A percentile compares a stretch with the other conserved stretches of the same genome.
These are phyloP conservation scores for Rhorus exstirpatorius DNA, from an alignment of 2,888 invertebrate species.

Conservation along the genomic window DNA sequence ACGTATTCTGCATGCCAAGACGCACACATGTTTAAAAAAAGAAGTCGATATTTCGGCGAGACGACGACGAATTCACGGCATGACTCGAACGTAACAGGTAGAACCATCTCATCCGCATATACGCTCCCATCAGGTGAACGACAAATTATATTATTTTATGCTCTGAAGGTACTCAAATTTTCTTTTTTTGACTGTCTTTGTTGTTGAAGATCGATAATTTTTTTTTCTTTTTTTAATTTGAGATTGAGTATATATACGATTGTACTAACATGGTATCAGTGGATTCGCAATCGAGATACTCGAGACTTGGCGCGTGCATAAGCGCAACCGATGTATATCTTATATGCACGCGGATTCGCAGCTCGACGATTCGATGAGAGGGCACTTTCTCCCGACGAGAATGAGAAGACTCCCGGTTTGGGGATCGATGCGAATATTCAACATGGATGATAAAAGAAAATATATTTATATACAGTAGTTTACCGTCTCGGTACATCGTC, in stretches of 20 bases:
- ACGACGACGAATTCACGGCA: conserved; percentile 56
- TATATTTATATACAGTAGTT: background rate
- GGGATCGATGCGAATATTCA: conserved; percentile 55
- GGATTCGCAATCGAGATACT: conserved; percentile 28
- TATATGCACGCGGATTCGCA: conserved; percentile 18
- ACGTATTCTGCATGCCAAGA: conserved; percentile 44
- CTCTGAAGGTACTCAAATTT: conserved; percentile 23
- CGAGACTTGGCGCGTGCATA: conserved; percentile 33
- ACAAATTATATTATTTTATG: conserved; percentile 53
- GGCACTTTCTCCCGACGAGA: conserved; percentile 70
- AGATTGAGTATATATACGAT: conserved; percentile 4
- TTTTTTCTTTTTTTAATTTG: conserved; percentile 4
- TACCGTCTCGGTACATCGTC: conserved; percentile 19
- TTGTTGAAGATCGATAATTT: conserved; percentile 24
- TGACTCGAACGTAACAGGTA: conserved; percentile 68
- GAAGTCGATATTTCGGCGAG: conserved; percentile 81
- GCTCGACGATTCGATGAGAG: conserved; percentile 64
- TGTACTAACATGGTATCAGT: conserved; percentile 25
- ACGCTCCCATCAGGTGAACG: conserved; percentile 51
- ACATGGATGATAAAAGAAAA: conserved; percentile 3
- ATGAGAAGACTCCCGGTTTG: conserved; percentile 59
- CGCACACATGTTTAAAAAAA: conserved; percentile 66
- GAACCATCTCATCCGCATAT: conserved; percentile 27
- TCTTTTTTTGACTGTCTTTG: conserved; percentile 36
- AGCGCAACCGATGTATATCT: background rate